These are phyloP conservation scores for Ametastegia equiseti DNA, from an alignment of 2,888 invertebrate genomes.

Conservation along the genomic window DNA sequence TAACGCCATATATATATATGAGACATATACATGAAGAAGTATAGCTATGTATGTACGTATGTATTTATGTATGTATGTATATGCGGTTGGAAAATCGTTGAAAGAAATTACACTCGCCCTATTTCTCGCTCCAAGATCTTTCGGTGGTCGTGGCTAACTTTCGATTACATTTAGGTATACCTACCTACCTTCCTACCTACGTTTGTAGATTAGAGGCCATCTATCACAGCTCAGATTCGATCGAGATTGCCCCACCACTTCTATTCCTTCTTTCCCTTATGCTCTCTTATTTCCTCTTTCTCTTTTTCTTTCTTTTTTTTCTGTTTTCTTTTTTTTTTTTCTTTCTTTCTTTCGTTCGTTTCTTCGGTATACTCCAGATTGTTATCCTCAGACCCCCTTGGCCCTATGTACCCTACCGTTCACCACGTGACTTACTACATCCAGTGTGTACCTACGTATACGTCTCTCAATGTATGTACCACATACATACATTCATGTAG, in stretches of 20 bases:
- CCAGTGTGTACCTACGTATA: not conserved
- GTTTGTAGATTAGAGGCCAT: conserved; percentile 66
- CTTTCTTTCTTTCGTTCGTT: not conserved
- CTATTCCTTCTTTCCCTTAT: not conserved
- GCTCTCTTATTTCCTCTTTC: not conserved
- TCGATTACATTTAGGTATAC: conserved; percentile 45
- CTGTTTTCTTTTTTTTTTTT: not conserved
- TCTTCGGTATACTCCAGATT: not conserved
- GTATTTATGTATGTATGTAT: no score
- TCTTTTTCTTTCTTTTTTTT: not conserved
- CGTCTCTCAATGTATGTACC: not conserved
- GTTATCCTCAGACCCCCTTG: not conserved
- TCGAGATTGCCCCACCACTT: conserved; percentile 61
- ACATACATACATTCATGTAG: not conserved
- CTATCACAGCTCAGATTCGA: conserved; percentile 68
- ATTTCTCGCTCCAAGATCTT: conserved; percentile 29
- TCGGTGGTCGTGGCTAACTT: conserved; percentile 31
- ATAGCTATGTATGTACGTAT: no score
- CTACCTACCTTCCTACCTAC: conserved; percentile 15
- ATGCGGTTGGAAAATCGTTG: conserved; percentile 24
- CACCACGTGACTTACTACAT: not conserved
- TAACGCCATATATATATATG: no score
- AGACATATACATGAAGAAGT: no score
- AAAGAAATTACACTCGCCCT: conserved; percentile 25
- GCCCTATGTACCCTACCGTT: not conserved